phyloP scores from a whole-genome alignment of 2,888 invertebrate species.

The Falcaria lacertinaria region DNA sequence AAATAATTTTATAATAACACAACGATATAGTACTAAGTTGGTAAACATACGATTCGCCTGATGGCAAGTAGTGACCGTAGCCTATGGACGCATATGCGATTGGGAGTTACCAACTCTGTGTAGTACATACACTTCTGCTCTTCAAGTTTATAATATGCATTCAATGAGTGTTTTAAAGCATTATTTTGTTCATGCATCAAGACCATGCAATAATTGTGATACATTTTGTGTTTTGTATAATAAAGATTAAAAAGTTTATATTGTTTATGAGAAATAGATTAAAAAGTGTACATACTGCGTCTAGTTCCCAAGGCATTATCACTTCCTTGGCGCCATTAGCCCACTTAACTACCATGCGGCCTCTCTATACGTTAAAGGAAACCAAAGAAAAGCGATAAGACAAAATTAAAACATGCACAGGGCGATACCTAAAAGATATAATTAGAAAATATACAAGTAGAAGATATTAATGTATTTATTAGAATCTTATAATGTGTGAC shows the following conservation, averaged over 20 bases:
- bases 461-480: too few relatives aligned
- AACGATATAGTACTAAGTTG: too few relatives aligned
- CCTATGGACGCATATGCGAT: too few relatives aligned
- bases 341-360: slow-evolving; percentile 79
- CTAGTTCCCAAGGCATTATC: slow-evolving; percentile 75
- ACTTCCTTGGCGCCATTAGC: slow-evolving; percentile 73
- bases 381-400: slow-evolving; percentile 64
- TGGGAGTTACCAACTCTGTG: too few relatives aligned
- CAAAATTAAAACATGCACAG: slow-evolving; percentile 62
- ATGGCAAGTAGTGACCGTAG: too few relatives aligned
- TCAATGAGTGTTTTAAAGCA: slow-evolving; percentile 14
- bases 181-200: slow-evolving; percentile 2
- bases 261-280: too few relatives aligned
- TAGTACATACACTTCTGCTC: too few relatives aligned
- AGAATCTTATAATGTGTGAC: too few relatives aligned
- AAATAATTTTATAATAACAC: too few relatives aligned
- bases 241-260: too few relatives aligned
- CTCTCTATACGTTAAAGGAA: slow-evolving; percentile 61
- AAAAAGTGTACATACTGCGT: slow-evolving; percentile 66
- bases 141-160: slow-evolving; percentile 13
- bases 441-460: too few relatives aligned
- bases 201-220: slow-evolving; percentile 6
- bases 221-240: slow-evolving; percentile 15
- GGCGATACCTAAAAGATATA: slow-evolving; percentile 13
- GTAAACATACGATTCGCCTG: too few relatives aligned